phyloP scores from a whole-genome alignment of 2,888 invertebrate species.

The Invenusta paracnida region DNA sequence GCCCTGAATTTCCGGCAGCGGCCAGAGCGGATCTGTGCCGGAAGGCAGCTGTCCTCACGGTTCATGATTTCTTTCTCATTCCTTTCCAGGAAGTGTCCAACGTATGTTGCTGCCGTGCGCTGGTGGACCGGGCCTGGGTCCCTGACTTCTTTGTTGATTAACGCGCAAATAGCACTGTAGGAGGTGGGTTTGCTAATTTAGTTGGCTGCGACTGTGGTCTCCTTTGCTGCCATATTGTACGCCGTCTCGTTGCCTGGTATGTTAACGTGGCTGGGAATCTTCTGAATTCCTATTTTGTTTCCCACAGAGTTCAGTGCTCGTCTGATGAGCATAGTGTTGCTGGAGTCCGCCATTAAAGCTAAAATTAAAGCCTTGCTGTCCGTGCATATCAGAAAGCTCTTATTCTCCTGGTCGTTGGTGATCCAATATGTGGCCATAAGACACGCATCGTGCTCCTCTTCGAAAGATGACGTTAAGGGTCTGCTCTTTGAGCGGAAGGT shows the following conservation, averaged over 20 bases:
- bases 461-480: no score
- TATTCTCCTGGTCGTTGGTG: no score
- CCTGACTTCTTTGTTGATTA: not conserved
- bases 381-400: no score
- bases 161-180: not conserved
- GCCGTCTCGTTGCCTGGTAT: not conserved
- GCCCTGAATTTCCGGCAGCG: not conserved
- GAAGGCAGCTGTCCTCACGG: not conserved
- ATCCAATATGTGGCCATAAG: no score
- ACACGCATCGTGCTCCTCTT: no score
- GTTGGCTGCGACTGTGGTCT: not conserved
- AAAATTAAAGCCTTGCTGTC: no score
- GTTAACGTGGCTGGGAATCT: not conserved
- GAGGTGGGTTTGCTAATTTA: not conserved
- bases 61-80: not conserved
- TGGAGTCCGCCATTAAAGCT: no score
- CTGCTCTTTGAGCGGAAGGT: no score
- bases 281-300: not conserved
- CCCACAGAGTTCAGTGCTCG: not conserved
- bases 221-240: not conserved
- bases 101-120: not conserved
- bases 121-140: not conserved
- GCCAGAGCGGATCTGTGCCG: not conserved
- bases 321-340: no score
- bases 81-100: not conserved